Base-by-base conservation (phyloP, 2,797 vertebrate genomes). In the Melanogrammus aeglefinus region DNA sequence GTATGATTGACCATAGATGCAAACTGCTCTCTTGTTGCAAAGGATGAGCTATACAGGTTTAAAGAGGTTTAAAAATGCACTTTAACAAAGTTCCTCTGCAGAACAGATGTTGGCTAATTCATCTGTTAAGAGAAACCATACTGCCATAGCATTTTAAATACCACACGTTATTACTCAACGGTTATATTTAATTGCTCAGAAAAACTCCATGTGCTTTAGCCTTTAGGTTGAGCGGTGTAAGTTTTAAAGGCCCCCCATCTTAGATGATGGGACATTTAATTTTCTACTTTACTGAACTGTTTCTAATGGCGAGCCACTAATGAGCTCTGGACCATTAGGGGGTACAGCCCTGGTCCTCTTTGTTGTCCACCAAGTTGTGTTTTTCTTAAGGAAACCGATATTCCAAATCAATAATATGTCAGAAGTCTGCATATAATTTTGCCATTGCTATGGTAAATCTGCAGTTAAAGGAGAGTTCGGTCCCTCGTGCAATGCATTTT, bases 101-200 rank as follows among this genome's bases (percentile, higher is more conserved):
- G 84, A 90, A 80, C 92, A 93, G 89, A 91, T 94, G 92, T 89
- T 92, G 91, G 92, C 78, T 91, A 90, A 93, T 91, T 93, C 90
- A 92, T 92, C 91, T 94, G 89, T 93, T 92, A 87, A 92, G 86
- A 41, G 86, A 91, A 93, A 83, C 85, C 82, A 85, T 85, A 86
- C 83, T 81, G 81, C 88, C 87, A 88, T 86, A 90, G 89, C 79
- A 84, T 80, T 89, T 91, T 90, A 90, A 92, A 92, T 87, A 82
- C 81, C 86, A 86, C 85, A 77, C 84, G 82, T 90, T 90, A 87
- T 89, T 90, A 83, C 83, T 81, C 79, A 88, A 63, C 51, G 51
- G 16, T 90, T 86, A 86, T 91, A 86, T 94, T 90, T 92, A 92
- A 94, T 91, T 82, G 79, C 84, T 88, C 73, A 71, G 75, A 85